Conservation (phyloP, 2,888 invertebrate species). For the Ceriagrion tenellum region DNA sequence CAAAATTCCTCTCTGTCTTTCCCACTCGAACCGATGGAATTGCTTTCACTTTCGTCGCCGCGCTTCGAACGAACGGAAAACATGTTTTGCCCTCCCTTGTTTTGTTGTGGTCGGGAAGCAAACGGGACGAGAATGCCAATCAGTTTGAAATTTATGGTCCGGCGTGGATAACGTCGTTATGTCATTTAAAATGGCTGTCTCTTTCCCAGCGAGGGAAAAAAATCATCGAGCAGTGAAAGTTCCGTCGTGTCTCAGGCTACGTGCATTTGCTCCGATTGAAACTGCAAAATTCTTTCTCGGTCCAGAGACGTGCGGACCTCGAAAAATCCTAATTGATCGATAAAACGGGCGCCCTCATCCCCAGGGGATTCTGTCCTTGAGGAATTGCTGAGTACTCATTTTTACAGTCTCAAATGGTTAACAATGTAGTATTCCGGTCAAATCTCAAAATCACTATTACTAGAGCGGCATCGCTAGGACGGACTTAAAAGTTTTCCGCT, state of each 20-base stretch:
- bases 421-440: too few relatives aligned
- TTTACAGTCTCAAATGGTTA: too few relatives aligned
- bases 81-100: slow-evolving; percentile 5
- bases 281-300: not conserved
- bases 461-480: too few relatives aligned
- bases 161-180: not conserved
- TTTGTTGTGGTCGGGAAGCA: not conserved
- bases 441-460: too few relatives aligned
- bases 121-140: slow-evolving; percentile 25
- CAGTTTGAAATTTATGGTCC: slow-evolving; percentile 28
- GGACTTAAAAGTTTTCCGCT: too few relatives aligned
- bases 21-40: not conserved
- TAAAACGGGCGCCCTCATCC: too few relatives aligned
- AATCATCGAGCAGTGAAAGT: not conserved
- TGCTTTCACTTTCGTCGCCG: not conserved
- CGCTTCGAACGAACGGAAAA: not conserved
- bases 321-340: too few relatives aligned
- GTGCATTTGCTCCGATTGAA: not conserved
- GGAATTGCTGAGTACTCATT: too few relatives aligned
- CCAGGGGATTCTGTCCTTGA: too few relatives aligned
- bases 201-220: not conserved
- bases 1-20: not conserved
- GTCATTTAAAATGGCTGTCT: slow-evolving; percentile 11
- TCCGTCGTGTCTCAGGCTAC: not conserved
- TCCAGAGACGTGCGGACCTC: too few relatives aligned